Evolutionary conservation across 2,113 vertebrate genomes (phyloP), one percentile per base, ranked within the genome.

Genomic region (Hystrix brachyura): DNA sequence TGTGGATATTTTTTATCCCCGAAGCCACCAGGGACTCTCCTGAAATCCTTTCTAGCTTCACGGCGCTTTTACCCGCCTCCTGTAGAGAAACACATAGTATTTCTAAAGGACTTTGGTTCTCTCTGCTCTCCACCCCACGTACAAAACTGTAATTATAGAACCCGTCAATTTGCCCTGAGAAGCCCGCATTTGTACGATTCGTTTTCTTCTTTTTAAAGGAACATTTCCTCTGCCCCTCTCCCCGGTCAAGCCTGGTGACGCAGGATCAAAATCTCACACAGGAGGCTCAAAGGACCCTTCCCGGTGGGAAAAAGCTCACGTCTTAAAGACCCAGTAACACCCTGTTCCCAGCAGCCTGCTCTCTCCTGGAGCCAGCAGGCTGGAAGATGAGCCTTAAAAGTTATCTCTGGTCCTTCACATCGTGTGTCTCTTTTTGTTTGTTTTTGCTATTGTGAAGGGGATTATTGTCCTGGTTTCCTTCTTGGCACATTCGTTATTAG

Each of bases 141-240:
- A 65, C 0, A 32, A 4, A 29, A 64, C 13, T 11, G 13, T 15
- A 15, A n/a, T 67, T 67, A 15, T 18, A 67, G 65, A 17, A 34
- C 32, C 65, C 62, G 4, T 32, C 21, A 4, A 29, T 32, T 29
- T 29, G 14, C 25, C 27, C 27, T 11, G 27, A 64, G 62, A 27
- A 64, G 62, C 62, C 4, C 14, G 67, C 59, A 0, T 6, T 2
- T 43, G 32, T 32, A 0, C 4, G 3, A 1, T 1, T 13, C 18
- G 2, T 6, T 2, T 1, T 72, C 7, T 84, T 43, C 60, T n/a
- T 48, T 83, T 17, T 57, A 8, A 53, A 55, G 21, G 17, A 43
- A 21, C 69, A 43, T 38, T 15, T 38, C 5, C 65, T 69, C 65
- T 9, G 12, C 65, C n/a, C 69, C 4, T n/a, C 69, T 18, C 5